phyloP scores from a whole-genome alignment of 2,113 vertebrate genomes.

The Mormyrus lacerda region DNA sequence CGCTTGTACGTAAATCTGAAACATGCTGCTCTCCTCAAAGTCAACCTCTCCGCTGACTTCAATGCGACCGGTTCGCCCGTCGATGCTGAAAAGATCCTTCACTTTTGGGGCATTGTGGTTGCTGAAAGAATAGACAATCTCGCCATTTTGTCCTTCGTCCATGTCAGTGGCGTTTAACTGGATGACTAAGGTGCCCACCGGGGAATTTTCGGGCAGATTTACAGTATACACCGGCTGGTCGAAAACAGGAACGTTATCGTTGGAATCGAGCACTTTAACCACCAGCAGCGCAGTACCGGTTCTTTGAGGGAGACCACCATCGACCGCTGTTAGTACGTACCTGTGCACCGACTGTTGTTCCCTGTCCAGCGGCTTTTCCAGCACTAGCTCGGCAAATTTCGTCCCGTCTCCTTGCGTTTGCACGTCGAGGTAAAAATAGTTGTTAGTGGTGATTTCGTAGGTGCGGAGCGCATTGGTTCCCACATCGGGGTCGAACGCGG shows the following conservation, averaged over 20 bases:
- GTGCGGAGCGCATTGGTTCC: slow-evolving; percentile 92
- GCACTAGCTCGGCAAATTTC: slow-evolving; percentile 89
- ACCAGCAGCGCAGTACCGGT: slow-evolving; percentile 93
- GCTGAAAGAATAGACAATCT: slow-evolving; percentile 90
- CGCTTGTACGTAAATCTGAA: slow-evolving; percentile 93
- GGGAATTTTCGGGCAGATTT: slow-evolving; percentile 82
- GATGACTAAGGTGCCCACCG: slow-evolving; percentile 81
- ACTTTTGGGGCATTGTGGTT: slow-evolving; percentile 85
- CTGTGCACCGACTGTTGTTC: slow-evolving; percentile 92
- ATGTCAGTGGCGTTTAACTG: slow-evolving; percentile 91
- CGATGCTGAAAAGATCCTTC: slow-evolving; percentile 83
- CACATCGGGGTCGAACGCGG: slow-evolving; percentile 93
- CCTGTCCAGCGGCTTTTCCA: slow-evolving; percentile 86
- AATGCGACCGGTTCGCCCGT: slow-evolving; percentile 78
- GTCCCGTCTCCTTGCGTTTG: slow-evolving; percentile 91
- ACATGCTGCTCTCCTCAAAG: slow-evolving; percentile 83
- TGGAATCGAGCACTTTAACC: slow-evolving; percentile 88
- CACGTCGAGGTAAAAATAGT: slow-evolving; percentile 89
- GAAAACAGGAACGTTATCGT: slow-evolving; percentile 93
- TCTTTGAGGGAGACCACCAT: slow-evolving; percentile 82
- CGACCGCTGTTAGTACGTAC: slow-evolving; percentile 93
- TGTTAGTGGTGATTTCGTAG: slow-evolving; percentile 92
- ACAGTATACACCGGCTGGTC: slow-evolving; percentile 89
- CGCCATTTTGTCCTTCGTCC: slow-evolving; percentile 90
- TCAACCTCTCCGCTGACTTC: slow-evolving; percentile 90